Base-by-base conservation (phyloP, 2,888 invertebrate species). In the Syrista parreyssii region DNA sequence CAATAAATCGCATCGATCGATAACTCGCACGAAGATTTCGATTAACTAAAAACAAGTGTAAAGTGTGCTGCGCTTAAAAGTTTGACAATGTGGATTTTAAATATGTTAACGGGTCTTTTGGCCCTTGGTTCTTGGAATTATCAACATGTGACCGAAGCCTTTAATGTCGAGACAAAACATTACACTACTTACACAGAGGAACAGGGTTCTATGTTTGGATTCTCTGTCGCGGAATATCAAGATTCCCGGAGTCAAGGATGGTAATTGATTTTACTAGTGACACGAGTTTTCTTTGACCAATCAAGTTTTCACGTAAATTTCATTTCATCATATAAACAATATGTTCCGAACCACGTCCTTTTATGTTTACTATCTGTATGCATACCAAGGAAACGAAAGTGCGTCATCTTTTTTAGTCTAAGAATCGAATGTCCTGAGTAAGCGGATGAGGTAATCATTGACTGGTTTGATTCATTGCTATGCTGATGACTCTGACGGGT, bases 141-240 rank as follows among this genome's bases (percentile, higher is more conserved):
- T 11, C 80, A 84, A 74, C 75, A 81, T n/a, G 33, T 32, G 71
- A 81, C 80, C 73, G 82, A 87, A 23, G 87, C 84, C 31, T 91
- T 90, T 79, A 91, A 91, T 78, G 83, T 91, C 71, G 91, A 91
- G 80, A 89, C 89, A 31, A 88, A 84, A 78, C 88, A 91, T 76
- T 91, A 88, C 74, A 86, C 91, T 32, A 82, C 87, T 78, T 90
- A 90, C 78, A 85, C 79, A 69, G 88, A 88, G 68, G 81, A 78
- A 15, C 76, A 36, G 0, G 76, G 76, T 23, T 90, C 89, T 73
- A 91, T 91, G 91, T 91, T 91, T 76, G 91, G 91, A 71, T 91
- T 89, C 79, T 87, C 91, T 1, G 90, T 91, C 33, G 87, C 90
- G 15, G 86, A 87, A 77, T 89, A 91, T 55, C 55, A 23, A 23